These are phyloP conservation scores for Dinocampus coccinellae DNA, from an alignment of 2,888 invertebrate species.

Conservation along the genomic window DNA sequence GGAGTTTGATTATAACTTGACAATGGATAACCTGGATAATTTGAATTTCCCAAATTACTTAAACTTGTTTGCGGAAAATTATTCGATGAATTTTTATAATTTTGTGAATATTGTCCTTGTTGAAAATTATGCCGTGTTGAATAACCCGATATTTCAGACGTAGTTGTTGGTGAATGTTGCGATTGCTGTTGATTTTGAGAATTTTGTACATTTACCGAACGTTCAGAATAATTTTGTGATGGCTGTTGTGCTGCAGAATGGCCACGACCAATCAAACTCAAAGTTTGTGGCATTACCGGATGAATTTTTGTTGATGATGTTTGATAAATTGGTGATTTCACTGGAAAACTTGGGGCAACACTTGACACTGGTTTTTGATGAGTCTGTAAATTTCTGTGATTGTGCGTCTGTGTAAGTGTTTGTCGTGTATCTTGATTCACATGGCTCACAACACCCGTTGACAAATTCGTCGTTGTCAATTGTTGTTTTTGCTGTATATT, in stretches of 20 bases:
- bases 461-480: constrained; percentile 70
- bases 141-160: constrained; percentile 52
- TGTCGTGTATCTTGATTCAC: constrained; percentile 51
- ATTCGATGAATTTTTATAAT: constrained; percentile 51
- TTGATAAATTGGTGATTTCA: constrained; percentile 80
- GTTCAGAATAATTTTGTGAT: constrained; percentile 46
- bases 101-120: constrained; percentile 45
- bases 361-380: constrained; percentile 89
- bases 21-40: constrained; percentile 44
- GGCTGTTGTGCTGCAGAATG: constrained; percentile 41
- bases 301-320: constrained; percentile 86
- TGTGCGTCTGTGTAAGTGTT: constrained; percentile 54
- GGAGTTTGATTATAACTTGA: constrained; percentile 56
- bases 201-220: constrained; percentile 36
- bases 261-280: constrained; percentile 69
- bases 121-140: constrained; percentile 46
- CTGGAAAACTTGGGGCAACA: constrained; percentile 83
- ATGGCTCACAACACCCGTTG: constrained; percentile 66
- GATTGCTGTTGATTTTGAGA: constrained; percentile 48
- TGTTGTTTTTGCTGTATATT: constrained; percentile 71
- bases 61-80: constrained; percentile 43
- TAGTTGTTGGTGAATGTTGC: too few species aligned
- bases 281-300: constrained; percentile 83
- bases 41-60: constrained; percentile 34
- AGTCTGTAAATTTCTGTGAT: constrained; percentile 62